Conservation (phyloP, 2,113 vertebrate genomes). For the Percopsis transmontana region DNA sequence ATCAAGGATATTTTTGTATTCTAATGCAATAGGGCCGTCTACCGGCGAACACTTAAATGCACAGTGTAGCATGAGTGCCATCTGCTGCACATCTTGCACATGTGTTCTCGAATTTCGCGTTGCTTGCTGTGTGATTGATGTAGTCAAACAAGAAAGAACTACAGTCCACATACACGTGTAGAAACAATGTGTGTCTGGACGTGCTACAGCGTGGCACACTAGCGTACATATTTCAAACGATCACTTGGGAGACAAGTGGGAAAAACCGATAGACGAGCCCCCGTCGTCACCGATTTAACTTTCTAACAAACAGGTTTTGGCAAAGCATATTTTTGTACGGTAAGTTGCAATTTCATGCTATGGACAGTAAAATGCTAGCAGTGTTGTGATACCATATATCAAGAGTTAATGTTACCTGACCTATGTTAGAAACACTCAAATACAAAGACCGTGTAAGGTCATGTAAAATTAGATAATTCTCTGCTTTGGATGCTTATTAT, state of each 20-base stretch:
- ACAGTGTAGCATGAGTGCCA: slow-evolving; percentile 41
- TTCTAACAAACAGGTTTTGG: not conserved
- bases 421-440: no score
- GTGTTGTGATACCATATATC: no score
- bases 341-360: slow-evolving; percentile 43
- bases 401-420: no score
- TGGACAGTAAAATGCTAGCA: slow-evolving; percentile 1
- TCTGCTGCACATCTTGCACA: no score
- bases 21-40: no score
- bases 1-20: no score
- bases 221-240: not conserved
- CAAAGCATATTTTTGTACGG: slow-evolving; percentile 38
- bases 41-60: not conserved
- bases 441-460: no score
- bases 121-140: no score
- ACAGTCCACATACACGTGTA: slow-evolving; percentile 39
- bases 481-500: no score
- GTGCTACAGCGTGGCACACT: not conserved
- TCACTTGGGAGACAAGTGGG: not conserved
- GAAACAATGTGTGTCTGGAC: not conserved
- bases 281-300: not conserved
- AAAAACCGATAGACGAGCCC: not conserved
- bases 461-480: no score
- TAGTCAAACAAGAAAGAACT: not conserved
- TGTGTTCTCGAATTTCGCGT: no score